Percentiles rank a stretch among this genome's conserved stretches.
Evolutionary conservation across 2,888 invertebrate species (phyloP).

Genomic region (Loripinus fragilis): DNA sequence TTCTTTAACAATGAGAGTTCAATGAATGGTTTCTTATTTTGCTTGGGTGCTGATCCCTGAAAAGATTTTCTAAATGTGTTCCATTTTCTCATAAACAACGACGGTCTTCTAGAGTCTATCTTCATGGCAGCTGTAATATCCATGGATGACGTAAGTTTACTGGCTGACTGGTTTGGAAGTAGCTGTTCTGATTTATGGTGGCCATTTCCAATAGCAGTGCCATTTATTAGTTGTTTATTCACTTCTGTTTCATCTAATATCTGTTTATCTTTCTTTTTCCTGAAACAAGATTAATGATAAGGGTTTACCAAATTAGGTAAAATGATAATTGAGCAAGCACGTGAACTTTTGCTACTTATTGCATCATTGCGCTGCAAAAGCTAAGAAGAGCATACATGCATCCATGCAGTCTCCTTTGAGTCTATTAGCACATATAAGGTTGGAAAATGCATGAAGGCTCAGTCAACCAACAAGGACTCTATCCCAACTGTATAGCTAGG

Average conservation of each 20-base stretch:
- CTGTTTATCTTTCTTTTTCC: too few relatives aligned
- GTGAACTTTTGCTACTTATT: too few relatives aligned
- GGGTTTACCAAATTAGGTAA: too few relatives aligned
- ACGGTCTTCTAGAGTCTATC: conserved; percentile 34
- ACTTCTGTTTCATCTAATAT: neutral
- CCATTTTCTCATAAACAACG: conserved; percentile 46
- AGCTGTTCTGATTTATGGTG: neutral
- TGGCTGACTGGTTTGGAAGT: conserved; percentile 9
- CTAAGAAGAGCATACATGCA: too few relatives aligned
- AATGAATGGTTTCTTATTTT: conserved; percentile 48
- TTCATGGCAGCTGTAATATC: conserved; percentile 48
- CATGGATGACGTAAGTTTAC: conserved; percentile 41
- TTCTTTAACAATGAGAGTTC: conserved; percentile 62
- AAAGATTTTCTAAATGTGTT: conserved; percentile 37
- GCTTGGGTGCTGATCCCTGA: conserved; percentile 28
- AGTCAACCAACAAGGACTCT: too few relatives aligned
- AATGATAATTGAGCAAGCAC: too few relatives aligned
- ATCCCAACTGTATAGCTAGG: too few relatives aligned
- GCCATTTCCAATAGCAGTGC: neutral
- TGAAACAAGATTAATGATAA: too few relatives aligned
- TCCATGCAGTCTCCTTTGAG: too few relatives aligned
- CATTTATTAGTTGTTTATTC: conserved; percentile 5
- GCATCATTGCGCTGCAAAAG: too few relatives aligned
- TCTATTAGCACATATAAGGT: too few relatives aligned
- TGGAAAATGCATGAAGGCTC: too few relatives aligned